Conservation (phyloP, 2,888 invertebrate species). For the Tenthredo scrophulariae region DNA sequence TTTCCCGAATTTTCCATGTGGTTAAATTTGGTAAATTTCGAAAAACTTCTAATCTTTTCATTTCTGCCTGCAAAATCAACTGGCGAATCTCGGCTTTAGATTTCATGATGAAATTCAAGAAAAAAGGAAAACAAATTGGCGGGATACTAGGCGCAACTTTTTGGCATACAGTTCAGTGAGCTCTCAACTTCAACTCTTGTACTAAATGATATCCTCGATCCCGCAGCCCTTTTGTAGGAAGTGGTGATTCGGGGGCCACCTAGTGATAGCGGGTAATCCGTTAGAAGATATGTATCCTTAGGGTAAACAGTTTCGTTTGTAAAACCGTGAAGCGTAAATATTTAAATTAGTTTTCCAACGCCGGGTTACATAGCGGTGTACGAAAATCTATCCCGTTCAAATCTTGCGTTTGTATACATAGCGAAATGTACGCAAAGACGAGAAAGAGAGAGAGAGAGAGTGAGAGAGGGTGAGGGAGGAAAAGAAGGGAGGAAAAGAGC, state of each 20-base stretch:
- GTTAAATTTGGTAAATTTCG: neutral
- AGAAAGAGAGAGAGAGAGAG: neutral
- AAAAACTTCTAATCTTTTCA: neutral
- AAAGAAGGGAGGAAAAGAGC: neutral
- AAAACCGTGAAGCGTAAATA: conserved; percentile 26
- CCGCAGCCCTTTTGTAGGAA: neutral
- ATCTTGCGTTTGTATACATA: conserved; percentile 1
- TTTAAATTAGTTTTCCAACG: conserved; percentile 24
- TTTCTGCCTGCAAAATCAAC: neutral
- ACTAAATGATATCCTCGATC: neutral
- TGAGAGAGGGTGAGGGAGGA: neutral
- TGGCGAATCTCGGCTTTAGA: neutral
- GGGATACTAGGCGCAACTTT: neutral
- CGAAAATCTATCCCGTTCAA: conserved; percentile 5
- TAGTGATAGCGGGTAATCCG: neutral
- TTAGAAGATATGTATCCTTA: conserved; percentile 3
- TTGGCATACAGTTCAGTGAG: neutral
- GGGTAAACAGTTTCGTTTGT: conserved; percentile 12
- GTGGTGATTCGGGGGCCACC: neutral
- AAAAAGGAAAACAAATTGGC: neutral
- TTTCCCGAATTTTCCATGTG: neutral
- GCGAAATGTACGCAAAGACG: neutral
- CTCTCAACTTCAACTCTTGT: neutral
- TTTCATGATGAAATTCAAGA: neutral
- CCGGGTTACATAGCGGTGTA: neutral